Evolutionary conservation across 2,888 invertebrate species (phyloP), one percentile per base, ranked within the genome.

Genomic region (Rhagophthalmus giganteus): DNA sequence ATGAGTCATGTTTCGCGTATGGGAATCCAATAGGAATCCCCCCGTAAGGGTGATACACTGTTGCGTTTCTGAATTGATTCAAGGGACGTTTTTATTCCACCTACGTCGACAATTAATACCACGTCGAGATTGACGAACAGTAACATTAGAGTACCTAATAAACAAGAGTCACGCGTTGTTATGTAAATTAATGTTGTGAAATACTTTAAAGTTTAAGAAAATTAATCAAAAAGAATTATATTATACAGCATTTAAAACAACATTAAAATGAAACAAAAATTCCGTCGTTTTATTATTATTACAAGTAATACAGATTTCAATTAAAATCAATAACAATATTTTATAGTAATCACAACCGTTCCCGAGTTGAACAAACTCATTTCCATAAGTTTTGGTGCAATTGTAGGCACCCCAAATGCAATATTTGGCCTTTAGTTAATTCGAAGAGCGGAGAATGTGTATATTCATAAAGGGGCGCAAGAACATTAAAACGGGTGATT

Each of bases 11-110:
- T 59, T 60, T 56, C 47, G 59, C 63, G 68, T 62, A 67, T 63
- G 66, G 67, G 70, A 72, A 71, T 72, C 71, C 70, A 63, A 67
- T 66, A 61, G 70, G 69, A 69, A 70, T 69, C 63, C 65, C n/a
- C n/a, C 66, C 66, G 61, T 45, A 52, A 47, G 54, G 55, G 54
- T 54, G 54, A 59, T 53, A 61, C 55, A 52, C 54, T 58, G 55
- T 58, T 54, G 52, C 58, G 27, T 49, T 52, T 48, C 33, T 9
- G 35, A 39, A 52, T 46, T 49, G 44, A 41, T 40, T 24, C 10
- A 34, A 24, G 32, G 44, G 45, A 30, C 13, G 12, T 10, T 20
- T 35, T 31, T 47, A 42, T 54, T 52, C 32, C 54, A 47, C 55
- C 53, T 41, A 42, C 46, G 52, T 14, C 9, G 15, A 31, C 46